These are phyloP conservation scores for Drosophila fuyamai DNA, from an alignment of 1,140 invertebrate species.

Conservation along the genomic window DNA sequence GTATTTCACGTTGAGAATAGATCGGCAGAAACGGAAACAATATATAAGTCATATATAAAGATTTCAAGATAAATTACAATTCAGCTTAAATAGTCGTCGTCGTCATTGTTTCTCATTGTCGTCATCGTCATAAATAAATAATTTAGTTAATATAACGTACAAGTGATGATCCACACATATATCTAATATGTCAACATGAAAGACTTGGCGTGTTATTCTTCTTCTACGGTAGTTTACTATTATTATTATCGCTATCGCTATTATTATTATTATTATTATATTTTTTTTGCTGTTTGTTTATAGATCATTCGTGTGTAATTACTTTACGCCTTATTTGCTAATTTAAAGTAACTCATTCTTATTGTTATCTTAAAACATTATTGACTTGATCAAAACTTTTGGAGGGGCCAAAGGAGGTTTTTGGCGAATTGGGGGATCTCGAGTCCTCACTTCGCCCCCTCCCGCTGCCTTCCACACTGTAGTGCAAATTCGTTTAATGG, in stretches of 20 bases:
- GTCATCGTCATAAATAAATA: slow-evolving; percentile 33
- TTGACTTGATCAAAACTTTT: slow-evolving; percentile 12
- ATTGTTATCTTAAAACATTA: slow-evolving; percentile 12
- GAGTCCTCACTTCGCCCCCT: slow-evolving; percentile 1
- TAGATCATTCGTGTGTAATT: slow-evolving; percentile 34
- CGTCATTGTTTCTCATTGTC: slow-evolving; percentile 36
- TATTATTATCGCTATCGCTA: slow-evolving; percentile 41
- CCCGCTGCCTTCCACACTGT: slow-evolving; percentile 36
- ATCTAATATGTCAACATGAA: slow-evolving; percentile 40
- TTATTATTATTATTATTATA: slow-evolving; percentile 42
- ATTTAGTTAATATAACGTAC: slow-evolving; percentile 58
- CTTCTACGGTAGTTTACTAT: slow-evolving; percentile 31
- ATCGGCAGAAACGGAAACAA: slow-evolving; percentile 13
- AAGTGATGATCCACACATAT: slow-evolving; percentile 59
- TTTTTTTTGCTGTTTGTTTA: slow-evolving; percentile 23
- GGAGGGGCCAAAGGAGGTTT: slow-evolving; percentile 19
- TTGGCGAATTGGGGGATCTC: neutral
- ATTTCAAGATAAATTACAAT: slow-evolving; percentile 14
- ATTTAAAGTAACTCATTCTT: slow-evolving; percentile 29
- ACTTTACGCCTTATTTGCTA: slow-evolving; percentile 33
- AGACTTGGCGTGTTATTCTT: slow-evolving; percentile 47
- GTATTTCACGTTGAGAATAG: slow-evolving; percentile 8
- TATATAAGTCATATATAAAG: slow-evolving; percentile 8
- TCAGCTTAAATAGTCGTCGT: slow-evolving; percentile 32
- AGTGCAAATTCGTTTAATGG: slow-evolving; percentile 46